phyloP scores from a whole-genome alignment of 1,140 invertebrate species.

The Amphibalanus amphitrite region DNA sequence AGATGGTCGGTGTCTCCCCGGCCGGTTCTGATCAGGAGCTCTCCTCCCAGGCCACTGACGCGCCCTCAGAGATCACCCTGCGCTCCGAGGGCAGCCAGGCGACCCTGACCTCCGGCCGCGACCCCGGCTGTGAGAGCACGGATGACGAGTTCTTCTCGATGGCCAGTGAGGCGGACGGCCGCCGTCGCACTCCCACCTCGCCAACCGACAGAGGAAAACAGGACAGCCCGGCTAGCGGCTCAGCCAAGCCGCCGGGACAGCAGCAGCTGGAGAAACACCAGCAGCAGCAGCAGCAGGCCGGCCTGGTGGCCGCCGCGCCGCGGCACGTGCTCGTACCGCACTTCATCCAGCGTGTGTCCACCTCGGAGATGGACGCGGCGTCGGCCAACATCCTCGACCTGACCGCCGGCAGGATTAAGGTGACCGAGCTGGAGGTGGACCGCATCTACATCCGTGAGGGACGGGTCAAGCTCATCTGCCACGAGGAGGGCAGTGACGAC shows the following conservation, averaged over 20 bases:
- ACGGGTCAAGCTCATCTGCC: neutral
- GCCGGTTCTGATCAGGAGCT: neutral
- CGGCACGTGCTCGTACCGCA: neutral
- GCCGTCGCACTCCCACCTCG: neutral
- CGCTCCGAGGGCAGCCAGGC: neutral
- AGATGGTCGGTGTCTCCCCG: neutral
- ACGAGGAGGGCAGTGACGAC: neutral
- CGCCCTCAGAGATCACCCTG: neutral
- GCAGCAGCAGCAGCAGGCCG: conserved; percentile 1
- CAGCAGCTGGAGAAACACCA: neutral
- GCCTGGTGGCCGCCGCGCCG: neutral
- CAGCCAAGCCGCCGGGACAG: neutral
- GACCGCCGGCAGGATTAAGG: conserved; percentile 4
- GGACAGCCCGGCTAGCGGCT: too few species aligned
- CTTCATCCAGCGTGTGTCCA: neutral
- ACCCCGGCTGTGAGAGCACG: neutral
- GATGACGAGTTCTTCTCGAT: conserved; percentile 5
- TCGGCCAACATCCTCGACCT: neutral
- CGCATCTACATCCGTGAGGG: neutral
- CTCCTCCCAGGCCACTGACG: neutral
- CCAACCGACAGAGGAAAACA: too few species aligned
- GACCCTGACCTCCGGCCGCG: neutral
- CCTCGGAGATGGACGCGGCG: neutral
- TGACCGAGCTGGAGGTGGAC: conserved; percentile 1
- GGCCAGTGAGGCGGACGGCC: neutral